Percentiles rank a stretch among this genome's conserved stretches.
Evolutionary conservation across 2,797 vertebrate genomes (phyloP).

Genomic region (Delichon dasypus): DNA sequence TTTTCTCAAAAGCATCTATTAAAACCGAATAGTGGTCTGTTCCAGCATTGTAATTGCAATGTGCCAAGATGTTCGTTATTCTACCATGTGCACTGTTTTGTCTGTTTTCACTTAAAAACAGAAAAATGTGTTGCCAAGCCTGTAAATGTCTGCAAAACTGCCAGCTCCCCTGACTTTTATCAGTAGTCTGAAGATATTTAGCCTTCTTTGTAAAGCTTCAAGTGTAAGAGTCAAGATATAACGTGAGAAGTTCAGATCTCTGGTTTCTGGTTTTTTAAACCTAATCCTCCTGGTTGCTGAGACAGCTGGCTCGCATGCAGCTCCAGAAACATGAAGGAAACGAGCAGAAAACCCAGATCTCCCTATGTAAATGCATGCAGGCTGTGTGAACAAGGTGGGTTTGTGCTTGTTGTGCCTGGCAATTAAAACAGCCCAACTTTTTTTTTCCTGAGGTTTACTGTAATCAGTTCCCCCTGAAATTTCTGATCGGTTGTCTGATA

Average conservation of each 20-base stretch:
- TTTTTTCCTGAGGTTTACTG: background rate
- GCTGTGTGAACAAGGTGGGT: background rate
- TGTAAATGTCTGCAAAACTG: conserved; percentile 49
- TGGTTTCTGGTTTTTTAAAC: background rate
- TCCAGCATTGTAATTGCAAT: conserved; percentile 57
- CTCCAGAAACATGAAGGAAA: background rate
- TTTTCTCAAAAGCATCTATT: conserved; percentile 59
- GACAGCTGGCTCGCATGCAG: background rate
- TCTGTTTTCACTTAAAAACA: conserved; percentile 60
- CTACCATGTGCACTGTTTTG: conserved; percentile 24
- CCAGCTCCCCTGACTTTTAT: conserved; percentile 40
- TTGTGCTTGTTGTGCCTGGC: background rate
- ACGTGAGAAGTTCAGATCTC: background rate
- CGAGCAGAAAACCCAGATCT: background rate
- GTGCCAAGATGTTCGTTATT: conserved; percentile 59
- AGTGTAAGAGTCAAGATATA: conserved; percentile 1
- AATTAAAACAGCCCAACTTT: background rate
- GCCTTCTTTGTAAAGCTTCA: conserved; percentile 7
- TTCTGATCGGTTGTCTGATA: background rate
- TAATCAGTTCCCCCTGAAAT: background rate
- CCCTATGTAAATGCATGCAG: background rate
- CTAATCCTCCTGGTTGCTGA: conserved; percentile 13
- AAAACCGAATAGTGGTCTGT: conserved; percentile 32
- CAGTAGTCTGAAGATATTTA: conserved; percentile 24
- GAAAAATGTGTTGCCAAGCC: conserved; percentile 43